Conservation (phyloP, 1,140 invertebrate genomes). For the Oedothorax gibbosus region DNA sequence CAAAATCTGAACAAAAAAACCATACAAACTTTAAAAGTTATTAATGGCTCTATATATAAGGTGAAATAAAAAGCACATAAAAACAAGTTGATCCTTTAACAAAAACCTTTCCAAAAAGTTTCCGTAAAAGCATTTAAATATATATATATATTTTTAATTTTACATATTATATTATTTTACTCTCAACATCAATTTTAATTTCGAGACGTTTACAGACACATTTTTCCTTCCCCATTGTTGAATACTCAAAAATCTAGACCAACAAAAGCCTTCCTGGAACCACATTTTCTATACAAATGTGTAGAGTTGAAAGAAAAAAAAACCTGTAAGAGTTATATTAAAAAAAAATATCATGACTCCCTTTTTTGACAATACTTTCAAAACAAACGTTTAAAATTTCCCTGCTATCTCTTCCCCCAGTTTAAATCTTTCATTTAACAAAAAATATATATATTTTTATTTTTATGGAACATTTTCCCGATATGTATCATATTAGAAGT, state of each 20-base stretch:
- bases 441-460: too few species aligned
- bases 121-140: too few species aligned
- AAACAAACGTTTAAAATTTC: constrained; percentile 42
- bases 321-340: constrained; percentile 10
- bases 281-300: background rate
- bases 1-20: too few species aligned
- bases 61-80: too few species aligned
- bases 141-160: background rate
- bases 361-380: constrained; percentile 15
- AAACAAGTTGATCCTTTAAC: too few species aligned
- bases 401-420: constrained; percentile 25
- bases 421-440: constrained; percentile 43
- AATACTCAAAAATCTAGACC: constrained; percentile 32
- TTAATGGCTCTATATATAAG: too few species aligned
- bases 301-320: constrained; percentile 3
- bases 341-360: background rate
- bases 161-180: constrained; percentile 7
- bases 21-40: too few species aligned
- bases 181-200: constrained; percentile 48
- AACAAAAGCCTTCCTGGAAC: constrained; percentile 37
- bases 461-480: background rate
- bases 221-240: constrained; percentile 28
- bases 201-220: constrained; percentile 29
- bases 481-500: constrained; percentile 20
- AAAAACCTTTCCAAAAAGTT: too few species aligned